phyloP scores from a whole-genome alignment of 2,888 invertebrate species.

The Noctua fimbriata region DNA sequence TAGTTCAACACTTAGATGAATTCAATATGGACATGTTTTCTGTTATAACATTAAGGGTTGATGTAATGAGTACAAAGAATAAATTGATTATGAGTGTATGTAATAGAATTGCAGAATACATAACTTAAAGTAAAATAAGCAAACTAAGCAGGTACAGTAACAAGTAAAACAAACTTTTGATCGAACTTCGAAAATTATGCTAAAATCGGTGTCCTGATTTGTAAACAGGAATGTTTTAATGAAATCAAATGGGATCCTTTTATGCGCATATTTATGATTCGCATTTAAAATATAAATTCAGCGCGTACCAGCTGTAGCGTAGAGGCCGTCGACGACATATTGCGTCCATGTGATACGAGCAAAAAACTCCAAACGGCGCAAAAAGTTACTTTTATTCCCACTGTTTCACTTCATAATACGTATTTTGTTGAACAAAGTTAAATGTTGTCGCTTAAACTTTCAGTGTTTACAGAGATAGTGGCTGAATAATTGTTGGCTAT shows the following conservation, averaged over 20 bases:
- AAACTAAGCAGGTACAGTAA: slow-evolving; percentile 15
- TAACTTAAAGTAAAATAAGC: slow-evolving; percentile 1
- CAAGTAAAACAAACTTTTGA: slow-evolving; percentile 39
- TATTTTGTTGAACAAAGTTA: slow-evolving; percentile 51
- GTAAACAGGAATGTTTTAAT: slow-evolving; percentile 77
- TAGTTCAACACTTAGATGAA: background rate
- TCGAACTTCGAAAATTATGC: slow-evolving; percentile 70
- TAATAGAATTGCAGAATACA: background rate
- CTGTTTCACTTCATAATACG: slow-evolving; percentile 61
- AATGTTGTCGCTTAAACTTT: slow-evolving; percentile 39
- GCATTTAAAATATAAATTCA: slow-evolving; percentile 75
- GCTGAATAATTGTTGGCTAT: slow-evolving; percentile 30
- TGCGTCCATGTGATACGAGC: slow-evolving; percentile 71
- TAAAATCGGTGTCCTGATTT: slow-evolving; percentile 70
- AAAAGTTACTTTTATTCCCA: slow-evolving; percentile 60
- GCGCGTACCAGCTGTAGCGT: slow-evolving; percentile 65
- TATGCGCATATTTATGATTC: slow-evolving; percentile 88
- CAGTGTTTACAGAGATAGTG: slow-evolving; percentile 48
- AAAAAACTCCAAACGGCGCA: slow-evolving; percentile 71
- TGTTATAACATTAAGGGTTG: background rate
- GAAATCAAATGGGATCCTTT: slow-evolving; percentile 85
- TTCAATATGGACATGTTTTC: background rate
- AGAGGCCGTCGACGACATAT: slow-evolving; percentile 73
- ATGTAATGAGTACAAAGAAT: background rate
- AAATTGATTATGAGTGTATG: background rate